phyloP scores from a whole-genome alignment of 2,797 vertebrate genomes.

The Miichthys miiuy region DNA sequence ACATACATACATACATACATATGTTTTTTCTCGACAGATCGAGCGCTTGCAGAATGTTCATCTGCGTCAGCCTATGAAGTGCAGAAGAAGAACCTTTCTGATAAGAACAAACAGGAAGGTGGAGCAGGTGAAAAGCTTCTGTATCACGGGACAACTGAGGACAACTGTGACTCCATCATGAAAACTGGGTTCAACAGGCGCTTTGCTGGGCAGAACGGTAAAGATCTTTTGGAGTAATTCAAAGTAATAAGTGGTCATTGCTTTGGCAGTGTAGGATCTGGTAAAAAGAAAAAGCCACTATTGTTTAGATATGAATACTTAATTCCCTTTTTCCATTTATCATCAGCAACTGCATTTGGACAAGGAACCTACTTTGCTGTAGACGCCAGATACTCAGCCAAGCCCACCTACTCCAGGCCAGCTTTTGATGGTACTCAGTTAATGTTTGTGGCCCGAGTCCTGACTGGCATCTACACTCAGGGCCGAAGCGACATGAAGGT shows the following conservation, averaged over 20 bases:
- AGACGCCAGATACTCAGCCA: conserved; percentile 72
- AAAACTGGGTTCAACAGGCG: conserved; percentile 76
- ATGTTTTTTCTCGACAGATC: conserved; percentile 60
- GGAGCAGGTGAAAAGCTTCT: conserved; percentile 68
- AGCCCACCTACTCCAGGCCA: conserved; percentile 53
- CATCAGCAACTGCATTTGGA: conserved; percentile 66
- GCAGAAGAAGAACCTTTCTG: conserved; percentile 60
- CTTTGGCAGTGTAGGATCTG: background rate
- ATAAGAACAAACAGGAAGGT: conserved; percentile 46
- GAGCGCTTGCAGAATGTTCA: conserved; percentile 78
- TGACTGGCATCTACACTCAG: conserved; percentile 67
- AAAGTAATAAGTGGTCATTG: background rate
- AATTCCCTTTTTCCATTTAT: background rate
- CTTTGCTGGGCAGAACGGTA: conserved; percentile 82
- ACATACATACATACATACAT: too few relatives aligned
- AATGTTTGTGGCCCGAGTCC: conserved; percentile 79
- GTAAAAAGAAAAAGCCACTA: conserved; percentile 20
- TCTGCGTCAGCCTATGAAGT: conserved; percentile 73
- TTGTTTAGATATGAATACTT: background rate
- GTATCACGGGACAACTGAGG: conserved; percentile 76
- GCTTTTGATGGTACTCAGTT: conserved; percentile 64
- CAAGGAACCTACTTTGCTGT: conserved; percentile 80
- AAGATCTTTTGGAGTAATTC: background rate
- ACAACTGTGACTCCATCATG: conserved; percentile 69
- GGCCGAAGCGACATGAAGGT: conserved; percentile 48